Conservation (phyloP, 2,113 vertebrate species). For the Gopherus flavomarginatus region DNA sequence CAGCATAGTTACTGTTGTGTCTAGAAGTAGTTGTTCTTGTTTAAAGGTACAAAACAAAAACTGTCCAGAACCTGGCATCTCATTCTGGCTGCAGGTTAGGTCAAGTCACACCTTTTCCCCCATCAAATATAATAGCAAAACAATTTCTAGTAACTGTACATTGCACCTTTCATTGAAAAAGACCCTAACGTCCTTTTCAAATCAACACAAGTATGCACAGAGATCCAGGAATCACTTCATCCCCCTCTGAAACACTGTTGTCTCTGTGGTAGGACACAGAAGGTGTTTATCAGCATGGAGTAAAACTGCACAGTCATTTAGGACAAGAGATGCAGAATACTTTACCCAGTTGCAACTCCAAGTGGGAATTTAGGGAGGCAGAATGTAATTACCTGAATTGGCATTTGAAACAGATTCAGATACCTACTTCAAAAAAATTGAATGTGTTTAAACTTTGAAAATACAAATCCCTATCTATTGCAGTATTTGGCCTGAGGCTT, state of each 20-base stretch:
- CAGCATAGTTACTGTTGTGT: not conserved
- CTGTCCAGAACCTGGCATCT: not conserved
- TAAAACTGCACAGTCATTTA: slow-evolving; percentile 19
- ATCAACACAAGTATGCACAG: fast-evolving
- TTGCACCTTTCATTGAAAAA: not conserved
- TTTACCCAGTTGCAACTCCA: slow-evolving; percentile 44
- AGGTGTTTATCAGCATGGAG: slow-evolving; percentile 24
- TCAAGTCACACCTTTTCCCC: not conserved
- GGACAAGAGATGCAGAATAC: not conserved
- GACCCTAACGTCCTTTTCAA: not conserved
- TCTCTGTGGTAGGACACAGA: not conserved
- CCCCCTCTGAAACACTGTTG: not conserved
- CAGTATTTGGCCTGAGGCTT: not conserved
- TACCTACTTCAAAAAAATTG: slow-evolving; percentile 56
- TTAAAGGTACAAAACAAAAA: not conserved
- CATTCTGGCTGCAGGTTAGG: not conserved
- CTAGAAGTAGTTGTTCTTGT: not conserved
- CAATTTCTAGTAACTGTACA: not conserved
- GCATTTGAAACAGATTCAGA: slow-evolving; percentile 63
- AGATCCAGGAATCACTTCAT: not conserved
- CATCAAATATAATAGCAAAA: fast-evolving
- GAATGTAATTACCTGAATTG: slow-evolving; percentile 65
- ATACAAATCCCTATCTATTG: slow-evolving; percentile 55
- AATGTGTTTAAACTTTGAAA: slow-evolving; percentile 69
- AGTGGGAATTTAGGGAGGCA: slow-evolving; percentile 63